Conservation (phyloP, 2,113 vertebrate genomes). For the Cromileptes altivelis region DNA sequence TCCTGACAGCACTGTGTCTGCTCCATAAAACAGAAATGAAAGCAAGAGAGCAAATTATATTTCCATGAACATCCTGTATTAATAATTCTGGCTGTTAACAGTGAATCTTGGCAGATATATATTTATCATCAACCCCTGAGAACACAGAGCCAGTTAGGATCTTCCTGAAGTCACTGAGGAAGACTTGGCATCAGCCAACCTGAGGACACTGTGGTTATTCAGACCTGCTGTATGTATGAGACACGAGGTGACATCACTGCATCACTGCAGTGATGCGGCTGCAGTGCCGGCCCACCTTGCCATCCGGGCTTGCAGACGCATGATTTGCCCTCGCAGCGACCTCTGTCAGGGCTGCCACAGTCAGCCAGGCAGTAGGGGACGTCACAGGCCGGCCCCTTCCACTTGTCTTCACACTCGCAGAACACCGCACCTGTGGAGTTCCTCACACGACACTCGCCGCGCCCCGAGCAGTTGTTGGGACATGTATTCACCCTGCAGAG, state of each 20-base stretch:
- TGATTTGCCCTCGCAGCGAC: conserved; percentile 83
- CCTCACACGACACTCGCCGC: conserved; percentile 87
- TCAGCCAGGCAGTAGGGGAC: conserved; percentile 87
- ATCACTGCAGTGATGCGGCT: not conserved
- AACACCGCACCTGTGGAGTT: conserved; percentile 78
- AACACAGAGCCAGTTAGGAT: not conserved
- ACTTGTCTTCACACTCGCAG: conserved; percentile 89
- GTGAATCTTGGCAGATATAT: not conserved
- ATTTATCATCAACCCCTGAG: not conserved
- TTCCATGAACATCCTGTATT: not conserved
- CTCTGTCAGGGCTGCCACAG: conserved; percentile 88
- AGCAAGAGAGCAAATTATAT: not conserved
- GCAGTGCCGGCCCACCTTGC: conserved; percentile 89
- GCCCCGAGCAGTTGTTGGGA: conserved; percentile 94
- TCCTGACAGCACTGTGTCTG: not conserved
- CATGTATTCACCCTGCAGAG: conserved; percentile 90
- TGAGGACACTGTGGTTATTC: conserved; percentile 8
- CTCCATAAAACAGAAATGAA: not conserved
- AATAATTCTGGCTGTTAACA: not conserved
- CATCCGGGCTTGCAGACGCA: conserved; percentile 89
- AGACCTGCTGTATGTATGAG: not conserved
- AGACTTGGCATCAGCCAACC: not conserved
- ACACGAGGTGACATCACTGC: conserved; percentile 3
- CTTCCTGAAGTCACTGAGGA: conserved; percentile 2
- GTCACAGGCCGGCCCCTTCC: conserved; percentile 95